Percentiles rank a stretch among this genome's conserved stretches.
Evolutionary conservation across 2,113 vertebrate species (phyloP).

Genomic region (Sylvia atricapilla): DNA sequence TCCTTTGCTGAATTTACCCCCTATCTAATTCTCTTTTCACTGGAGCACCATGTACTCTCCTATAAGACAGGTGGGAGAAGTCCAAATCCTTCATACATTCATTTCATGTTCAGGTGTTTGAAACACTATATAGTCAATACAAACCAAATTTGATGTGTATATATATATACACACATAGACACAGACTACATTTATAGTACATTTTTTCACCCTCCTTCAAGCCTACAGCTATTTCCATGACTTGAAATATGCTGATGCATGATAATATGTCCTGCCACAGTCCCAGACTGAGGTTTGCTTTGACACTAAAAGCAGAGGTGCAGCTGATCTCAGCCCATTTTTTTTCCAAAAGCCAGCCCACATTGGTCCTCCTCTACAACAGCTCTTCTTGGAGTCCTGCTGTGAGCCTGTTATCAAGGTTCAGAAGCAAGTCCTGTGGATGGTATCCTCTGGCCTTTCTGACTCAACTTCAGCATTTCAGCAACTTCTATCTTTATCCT

Average conservation of each 20-base stretch:
- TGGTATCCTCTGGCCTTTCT: background rate
- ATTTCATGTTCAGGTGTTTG: background rate
- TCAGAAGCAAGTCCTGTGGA: background rate
- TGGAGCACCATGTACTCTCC: background rate
- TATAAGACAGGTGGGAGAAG: background rate
- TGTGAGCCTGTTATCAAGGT: background rate
- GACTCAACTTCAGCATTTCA: background rate
- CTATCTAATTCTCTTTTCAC: background rate
- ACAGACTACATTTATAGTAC: background rate
- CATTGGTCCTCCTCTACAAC: background rate
- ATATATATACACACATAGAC: fast-evolving
- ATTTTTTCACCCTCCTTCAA: background rate
- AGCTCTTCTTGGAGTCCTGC: background rate
- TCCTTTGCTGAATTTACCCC: background rate
- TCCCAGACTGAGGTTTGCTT: background rate
- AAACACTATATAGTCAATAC: background rate
- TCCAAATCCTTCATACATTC: background rate
- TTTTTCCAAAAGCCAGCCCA: background rate
- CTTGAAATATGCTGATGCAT: background rate
- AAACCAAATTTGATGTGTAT: background rate
- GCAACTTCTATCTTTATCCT: background rate
- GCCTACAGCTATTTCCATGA: background rate
- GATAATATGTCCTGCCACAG: background rate
- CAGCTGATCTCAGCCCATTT: background rate
- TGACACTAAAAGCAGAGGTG: background rate